These are phyloP conservation scores for Promerops cafer DNA, from an alignment of 2,113 vertebrate genomes.

Conservation along the genomic window DNA sequence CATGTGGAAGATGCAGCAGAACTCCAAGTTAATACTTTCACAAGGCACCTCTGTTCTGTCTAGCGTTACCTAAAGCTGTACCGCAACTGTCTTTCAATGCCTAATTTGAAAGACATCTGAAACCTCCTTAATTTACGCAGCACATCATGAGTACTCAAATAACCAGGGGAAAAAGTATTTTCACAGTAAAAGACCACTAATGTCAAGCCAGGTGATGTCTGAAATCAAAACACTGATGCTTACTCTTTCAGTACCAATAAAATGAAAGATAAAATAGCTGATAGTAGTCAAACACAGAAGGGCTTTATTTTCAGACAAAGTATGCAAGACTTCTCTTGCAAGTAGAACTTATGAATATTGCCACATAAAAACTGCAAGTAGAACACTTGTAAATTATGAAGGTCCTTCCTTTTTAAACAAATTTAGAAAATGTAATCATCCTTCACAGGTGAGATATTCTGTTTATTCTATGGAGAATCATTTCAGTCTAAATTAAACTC, in stretches of 20 bases:
- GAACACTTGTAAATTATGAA: constrained; percentile 41
- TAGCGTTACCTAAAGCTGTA: neutral
- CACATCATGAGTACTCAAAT: neutral
- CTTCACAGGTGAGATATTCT: constrained; percentile 70
- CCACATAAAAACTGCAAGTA: constrained; percentile 4
- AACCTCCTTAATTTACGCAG: neutral
- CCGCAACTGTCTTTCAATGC: neutral
- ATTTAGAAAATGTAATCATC: constrained; percentile 63
- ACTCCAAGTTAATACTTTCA: neutral
- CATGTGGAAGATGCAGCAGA: neutral
- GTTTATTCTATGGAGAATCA: constrained; percentile 68
- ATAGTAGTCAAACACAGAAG: neutral
- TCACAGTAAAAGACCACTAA: neutral
- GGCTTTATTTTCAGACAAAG: constrained; percentile 15
- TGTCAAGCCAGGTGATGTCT: neutral
- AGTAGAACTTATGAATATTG: constrained; percentile 16
- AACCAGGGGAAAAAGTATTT: neutral
- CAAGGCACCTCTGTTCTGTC: neutral
- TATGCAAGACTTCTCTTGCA: neutral
- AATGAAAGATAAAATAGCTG: neutral
- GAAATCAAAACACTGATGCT: neutral
- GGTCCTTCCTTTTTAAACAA: constrained; percentile 62
- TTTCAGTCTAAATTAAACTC: constrained; percentile 72
- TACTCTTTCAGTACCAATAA: neutral
- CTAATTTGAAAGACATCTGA: neutral